Base-by-base conservation (phyloP, 1,140 invertebrate species). In the Cyclina sinensis region DNA sequence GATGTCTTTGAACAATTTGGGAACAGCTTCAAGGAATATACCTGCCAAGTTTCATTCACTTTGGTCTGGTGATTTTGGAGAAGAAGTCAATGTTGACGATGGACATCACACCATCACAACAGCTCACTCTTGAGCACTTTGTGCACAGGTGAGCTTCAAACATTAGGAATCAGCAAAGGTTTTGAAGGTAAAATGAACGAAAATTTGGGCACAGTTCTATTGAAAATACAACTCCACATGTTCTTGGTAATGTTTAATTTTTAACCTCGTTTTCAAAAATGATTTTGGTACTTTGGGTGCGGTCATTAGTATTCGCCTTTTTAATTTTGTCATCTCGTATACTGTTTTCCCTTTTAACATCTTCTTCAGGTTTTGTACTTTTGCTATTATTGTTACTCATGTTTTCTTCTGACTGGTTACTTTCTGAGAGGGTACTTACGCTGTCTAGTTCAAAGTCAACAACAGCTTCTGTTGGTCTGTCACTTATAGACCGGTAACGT, bases 361-460 rank as follows among this genome's bases (percentile, higher is more conserved):
- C 11, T 14, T 70, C 65, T 35, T 27, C 24, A 37, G 7, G 7
- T n/a, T 70, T 70, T 35, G 11, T 21, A 65, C 5, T 30, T 78
- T 78, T 12, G 32, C 48, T 78, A 79, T 79, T 79, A 30, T 54
- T 54, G 9, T 79, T 48, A 35, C 46, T 14, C 0, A 79, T 18
- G 11, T 79, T 39, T 18, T 51, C 54, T 3, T 14, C 4, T 11
- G n/a, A 54, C 37, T 30, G 32, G 0, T 30, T 54, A 3, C 4
- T 51, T 7, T n/a, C 18, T 35, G 54, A 27, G 14, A 79, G 12
- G 4, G 46, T 57, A 43, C n/a, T 78, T 9, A 32, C 16, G 32
- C 18, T 18, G 30, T 51, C 16, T 32, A 35, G 14, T 32, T 79
- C 46, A 24, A 30, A 32, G 21, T 79, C 48, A 39, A 9, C 1